A percentile compares a stretch with the other conserved stretches of the same genome.
phyloP scores from a whole-genome alignment of 2,888 invertebrate species.

The Acrocera orbiculus region DNA sequence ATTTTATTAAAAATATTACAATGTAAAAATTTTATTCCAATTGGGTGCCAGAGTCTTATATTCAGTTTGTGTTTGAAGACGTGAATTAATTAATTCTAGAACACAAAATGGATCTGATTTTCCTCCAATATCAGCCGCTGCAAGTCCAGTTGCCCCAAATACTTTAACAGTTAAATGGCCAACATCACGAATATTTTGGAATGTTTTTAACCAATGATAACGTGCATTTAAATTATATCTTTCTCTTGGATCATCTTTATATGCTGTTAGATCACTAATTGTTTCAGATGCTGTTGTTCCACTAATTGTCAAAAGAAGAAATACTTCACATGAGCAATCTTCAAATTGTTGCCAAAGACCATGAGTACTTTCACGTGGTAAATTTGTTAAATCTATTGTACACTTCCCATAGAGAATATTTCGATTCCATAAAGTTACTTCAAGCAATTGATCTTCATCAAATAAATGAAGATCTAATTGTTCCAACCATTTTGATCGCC shows the following conservation, averaged over 20 bases:
- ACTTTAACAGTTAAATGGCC: constrained; percentile 93
- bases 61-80: constrained; percentile 95
- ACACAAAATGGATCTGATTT: constrained; percentile 99
- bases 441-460: constrained; percentile 82
- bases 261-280: constrained; percentile 74
- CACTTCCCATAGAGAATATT: constrained; percentile 41
- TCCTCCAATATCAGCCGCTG: constrained; percentile 89
- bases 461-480: constrained; percentile 94
- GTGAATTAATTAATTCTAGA: constrained; percentile 80
- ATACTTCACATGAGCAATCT: constrained; percentile 70
- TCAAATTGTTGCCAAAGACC: constrained; percentile 77
- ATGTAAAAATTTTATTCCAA: constrained; percentile 98
- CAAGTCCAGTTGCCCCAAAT: constrained; percentile 65
- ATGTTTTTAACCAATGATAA: constrained; percentile 41
- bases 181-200: constrained; percentile 65
- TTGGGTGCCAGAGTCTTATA: constrained; percentile 92
- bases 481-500: constrained; percentile 85
- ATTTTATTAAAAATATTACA: constrained; percentile 39
- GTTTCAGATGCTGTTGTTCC: constrained; percentile 88
- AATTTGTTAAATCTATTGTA: constrained; percentile 61
- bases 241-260: constrained; percentile 64
- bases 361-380: constrained; percentile 84
- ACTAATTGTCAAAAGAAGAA: constrained; percentile 81
- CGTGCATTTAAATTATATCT: constrained; percentile 38
- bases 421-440: constrained; percentile 66